Evolutionary conservation across 1,140 invertebrate species (phyloP), one percentile per base, ranked within the genome.

Genomic region (Wasmannia auropunctata): DNA sequence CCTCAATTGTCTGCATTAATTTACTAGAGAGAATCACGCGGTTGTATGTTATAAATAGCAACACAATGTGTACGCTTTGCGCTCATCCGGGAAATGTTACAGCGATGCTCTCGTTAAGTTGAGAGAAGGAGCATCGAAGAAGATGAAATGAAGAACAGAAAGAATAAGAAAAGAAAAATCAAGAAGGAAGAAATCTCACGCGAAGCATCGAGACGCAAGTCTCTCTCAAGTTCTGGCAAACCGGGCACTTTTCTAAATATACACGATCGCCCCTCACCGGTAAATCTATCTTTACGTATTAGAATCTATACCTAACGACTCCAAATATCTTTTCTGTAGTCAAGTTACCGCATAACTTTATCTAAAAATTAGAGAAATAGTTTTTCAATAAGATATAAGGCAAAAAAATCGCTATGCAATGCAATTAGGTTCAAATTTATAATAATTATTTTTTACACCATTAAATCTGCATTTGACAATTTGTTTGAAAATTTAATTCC

Each of bases 251-350:
- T 94, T 95, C 94, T 95, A 95, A 95, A 95, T 95, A 94, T 95
- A 95, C 88, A 90, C 91, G 85, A 92, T 93, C 92, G 89, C 93
- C 93, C 94, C 94, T 94, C 94, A 94, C 94, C 93, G 92, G 92
- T 93, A 88, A 92, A 93, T 95, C 94, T 95, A 95, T 95, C 95
- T 95, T 95, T 95, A 95, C 93, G 92, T 94, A 93, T 94, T 94
- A 94, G 92, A 95, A 95, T 95, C 93, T 94, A 93, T 93, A 94
- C 93, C 89, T 80, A 90, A 90, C 88, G 65, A 88, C 58, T 58
- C 11, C 22, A 46, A 88, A 37, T 43, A 67, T 72, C 86, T 84
- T 80, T 85, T 76, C 67, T 87, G 72, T 67, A 67, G 85, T 91
- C 79, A 56, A 72, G 70, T 81, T 70, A 31, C 34, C 28, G 25